Evolutionary conservation across 2,797 vertebrate genomes (phyloP).

Genomic region (Nyctalus aviator): DNA sequence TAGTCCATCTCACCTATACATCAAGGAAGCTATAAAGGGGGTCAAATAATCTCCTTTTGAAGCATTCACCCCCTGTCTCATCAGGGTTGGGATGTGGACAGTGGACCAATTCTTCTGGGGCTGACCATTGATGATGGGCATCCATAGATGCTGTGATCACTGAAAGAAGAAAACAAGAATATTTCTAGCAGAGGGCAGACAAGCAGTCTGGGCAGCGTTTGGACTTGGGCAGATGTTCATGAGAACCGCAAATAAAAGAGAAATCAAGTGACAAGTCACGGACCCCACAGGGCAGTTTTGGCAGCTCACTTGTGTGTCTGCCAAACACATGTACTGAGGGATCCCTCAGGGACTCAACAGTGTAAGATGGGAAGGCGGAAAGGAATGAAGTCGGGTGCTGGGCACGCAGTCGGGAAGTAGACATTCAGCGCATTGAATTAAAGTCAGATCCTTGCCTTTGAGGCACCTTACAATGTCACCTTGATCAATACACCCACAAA

Average conservation of each 20-base stretch:
- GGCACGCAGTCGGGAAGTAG: not conserved
- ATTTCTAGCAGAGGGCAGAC: not conserved
- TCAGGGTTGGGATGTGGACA: not conserved
- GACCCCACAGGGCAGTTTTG: not conserved
- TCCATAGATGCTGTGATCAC: not conserved
- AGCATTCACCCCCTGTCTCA: not conserved
- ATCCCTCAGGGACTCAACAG: not conserved
- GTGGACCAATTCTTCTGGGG: not conserved
- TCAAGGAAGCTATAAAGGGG: not conserved
- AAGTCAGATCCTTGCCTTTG: not conserved
- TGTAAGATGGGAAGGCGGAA: not conserved
- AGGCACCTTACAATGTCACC: not conserved
- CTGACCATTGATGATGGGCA: not conserved
- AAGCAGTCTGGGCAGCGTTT: not conserved
- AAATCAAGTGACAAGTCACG: not conserved
- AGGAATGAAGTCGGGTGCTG: not conserved
- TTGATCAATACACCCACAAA: not conserved
- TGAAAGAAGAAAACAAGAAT: not conserved
- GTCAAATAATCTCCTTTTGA: not conserved
- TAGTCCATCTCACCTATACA: not conserved
- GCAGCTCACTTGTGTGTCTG: not conserved
- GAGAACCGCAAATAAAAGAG: not conserved
- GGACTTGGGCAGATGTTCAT: conserved; percentile 1
- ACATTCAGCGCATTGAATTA: not conserved
- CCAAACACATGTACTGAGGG: not conserved